phyloP scores from a whole-genome alignment of 2,113 vertebrate species.

The Syngnathus scovelli region DNA sequence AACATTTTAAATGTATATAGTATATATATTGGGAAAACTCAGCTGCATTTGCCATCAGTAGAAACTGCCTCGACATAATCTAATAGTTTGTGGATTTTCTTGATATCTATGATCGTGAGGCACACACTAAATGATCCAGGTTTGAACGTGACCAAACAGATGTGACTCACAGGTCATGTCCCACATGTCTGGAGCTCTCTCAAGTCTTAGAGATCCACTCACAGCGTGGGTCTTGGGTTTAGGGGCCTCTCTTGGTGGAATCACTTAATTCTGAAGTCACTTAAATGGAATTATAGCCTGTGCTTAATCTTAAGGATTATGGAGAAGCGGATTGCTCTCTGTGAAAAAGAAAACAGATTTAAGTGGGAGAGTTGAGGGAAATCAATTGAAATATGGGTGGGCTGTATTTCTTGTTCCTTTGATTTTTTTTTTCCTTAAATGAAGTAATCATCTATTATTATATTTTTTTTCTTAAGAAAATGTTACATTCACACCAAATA shows the following conservation, averaged over 20 bases:
- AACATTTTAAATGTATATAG: too few relatives aligned
- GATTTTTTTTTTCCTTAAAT: not conserved
- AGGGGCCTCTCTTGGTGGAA: conserved; percentile 35
- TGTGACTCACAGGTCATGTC: conserved; percentile 33
- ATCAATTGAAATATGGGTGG: not conserved
- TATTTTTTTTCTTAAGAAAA: not conserved
- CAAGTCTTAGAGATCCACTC: conserved; percentile 24
- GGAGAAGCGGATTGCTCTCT: conserved; percentile 40
- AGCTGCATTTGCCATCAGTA: not conserved
- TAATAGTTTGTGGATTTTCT: not conserved
- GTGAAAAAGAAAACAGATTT: conserved; percentile 35
- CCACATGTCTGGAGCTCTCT: conserved; percentile 22
- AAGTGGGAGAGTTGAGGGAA: not conserved
- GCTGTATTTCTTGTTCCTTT: not conserved
- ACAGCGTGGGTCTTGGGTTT: conserved; percentile 29
- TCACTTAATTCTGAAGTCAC: conserved; percentile 49
- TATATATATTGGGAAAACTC: not conserved
- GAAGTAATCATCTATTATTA: not conserved
- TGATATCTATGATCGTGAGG: not conserved
- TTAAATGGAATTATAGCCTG: conserved; percentile 51
- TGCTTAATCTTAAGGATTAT: conserved; percentile 55
- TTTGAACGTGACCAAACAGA: conserved; percentile 14
- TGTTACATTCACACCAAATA: conserved; percentile 16
- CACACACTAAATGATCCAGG: conserved; percentile 8
- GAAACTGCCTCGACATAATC: not conserved